A percentile compares a stretch with the other conserved stretches of the same genome.
phyloP scores from a whole-genome alignment of 2,888 invertebrate genomes.

The Norana najaformis region DNA sequence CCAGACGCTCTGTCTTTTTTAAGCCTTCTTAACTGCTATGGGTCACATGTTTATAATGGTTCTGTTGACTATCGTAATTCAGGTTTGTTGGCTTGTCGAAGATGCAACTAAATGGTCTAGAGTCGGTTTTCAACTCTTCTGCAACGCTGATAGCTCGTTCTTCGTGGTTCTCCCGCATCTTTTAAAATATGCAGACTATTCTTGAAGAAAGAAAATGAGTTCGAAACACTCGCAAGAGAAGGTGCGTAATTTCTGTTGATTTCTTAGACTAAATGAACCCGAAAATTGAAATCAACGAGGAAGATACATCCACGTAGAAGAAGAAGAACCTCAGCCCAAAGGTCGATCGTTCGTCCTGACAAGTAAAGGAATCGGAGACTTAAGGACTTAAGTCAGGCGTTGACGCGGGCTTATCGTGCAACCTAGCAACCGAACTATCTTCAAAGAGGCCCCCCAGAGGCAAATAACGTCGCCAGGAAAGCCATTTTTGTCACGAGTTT shows the following conservation, averaged over 20 bases:
- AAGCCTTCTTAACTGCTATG: too few species aligned
- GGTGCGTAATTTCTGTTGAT: too few species aligned
- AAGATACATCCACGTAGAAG: background rate
- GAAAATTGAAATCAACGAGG: background rate
- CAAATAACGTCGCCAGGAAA: conserved; percentile 5
- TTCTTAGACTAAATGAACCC: background rate
- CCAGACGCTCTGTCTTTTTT: too few species aligned
- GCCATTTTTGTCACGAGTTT: conserved; percentile 6
- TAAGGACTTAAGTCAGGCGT: background rate
- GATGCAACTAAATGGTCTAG: too few species aligned
- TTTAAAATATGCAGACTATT: too few species aligned
- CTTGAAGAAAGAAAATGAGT: too few species aligned
- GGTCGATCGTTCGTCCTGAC: background rate
- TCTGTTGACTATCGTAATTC: too few species aligned
- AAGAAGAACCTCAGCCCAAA: background rate
- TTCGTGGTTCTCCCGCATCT: too few species aligned
- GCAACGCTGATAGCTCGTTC: too few species aligned
- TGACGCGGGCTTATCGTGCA: background rate
- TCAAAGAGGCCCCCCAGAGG: background rate
- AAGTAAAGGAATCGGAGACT: background rate
- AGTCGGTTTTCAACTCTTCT: too few species aligned
- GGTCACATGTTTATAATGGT: too few species aligned
- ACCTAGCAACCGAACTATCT: background rate
- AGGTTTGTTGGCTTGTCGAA: too few species aligned
- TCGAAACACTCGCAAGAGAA: background rate